Conservation (phyloP, 2,888 invertebrate species). For the Eledona agricola region DNA sequence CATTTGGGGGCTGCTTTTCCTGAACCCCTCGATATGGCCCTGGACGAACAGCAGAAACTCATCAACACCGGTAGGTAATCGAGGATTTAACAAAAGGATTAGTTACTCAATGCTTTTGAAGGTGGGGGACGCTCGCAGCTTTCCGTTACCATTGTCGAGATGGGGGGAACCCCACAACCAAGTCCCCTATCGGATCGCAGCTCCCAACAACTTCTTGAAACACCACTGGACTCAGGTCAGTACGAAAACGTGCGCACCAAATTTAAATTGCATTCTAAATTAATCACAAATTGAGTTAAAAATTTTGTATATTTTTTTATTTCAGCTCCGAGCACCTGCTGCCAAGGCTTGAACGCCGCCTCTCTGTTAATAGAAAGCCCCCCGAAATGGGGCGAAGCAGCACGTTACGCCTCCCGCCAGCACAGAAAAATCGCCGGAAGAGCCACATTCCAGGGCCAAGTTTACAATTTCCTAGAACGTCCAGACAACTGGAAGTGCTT, state of each 20-base stretch:
- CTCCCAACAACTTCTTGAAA: constrained; percentile 60
- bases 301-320: constrained; percentile 2
- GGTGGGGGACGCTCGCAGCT: constrained; percentile 55
- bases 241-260: constrained; percentile 3
- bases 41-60: constrained; percentile 61
- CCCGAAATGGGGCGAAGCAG: constrained; percentile 67
- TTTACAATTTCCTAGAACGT: constrained; percentile 85
- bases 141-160: constrained; percentile 61
- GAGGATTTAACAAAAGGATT: constrained; percentile 2
- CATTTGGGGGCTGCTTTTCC: constrained; percentile 50
- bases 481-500: constrained; percentile 87
- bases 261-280: neutral
- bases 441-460: constrained; percentile 77
- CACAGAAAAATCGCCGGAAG: constrained; percentile 70
- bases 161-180: constrained; percentile 56
- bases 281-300: neutral
- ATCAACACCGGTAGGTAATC: constrained; percentile 53
- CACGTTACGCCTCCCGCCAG: constrained; percentile 70
- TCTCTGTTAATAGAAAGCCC: constrained; percentile 61
- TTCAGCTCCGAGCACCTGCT: constrained; percentile 52
- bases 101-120: constrained; percentile 16
- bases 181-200: constrained; percentile 60
- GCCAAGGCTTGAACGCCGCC: constrained; percentile 58
- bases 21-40: constrained; percentile 55
- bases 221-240: constrained; percentile 54